Conservation (phyloP, 2,113 vertebrate species). For the Aythya baeri region DNA sequence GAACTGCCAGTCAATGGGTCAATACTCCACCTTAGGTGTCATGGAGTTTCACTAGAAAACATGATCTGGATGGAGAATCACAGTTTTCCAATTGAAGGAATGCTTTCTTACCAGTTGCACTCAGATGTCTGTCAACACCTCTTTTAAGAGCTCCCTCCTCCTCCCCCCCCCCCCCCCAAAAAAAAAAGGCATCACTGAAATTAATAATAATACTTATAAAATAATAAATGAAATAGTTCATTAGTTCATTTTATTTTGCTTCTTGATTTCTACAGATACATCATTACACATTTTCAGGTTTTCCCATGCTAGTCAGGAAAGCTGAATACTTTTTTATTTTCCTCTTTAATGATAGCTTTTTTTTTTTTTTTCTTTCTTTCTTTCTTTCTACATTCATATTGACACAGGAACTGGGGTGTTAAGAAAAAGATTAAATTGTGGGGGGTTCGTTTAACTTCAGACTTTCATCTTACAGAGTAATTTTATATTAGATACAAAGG, state of each 20-base stretch:
- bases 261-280: not conserved
- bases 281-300: fast-evolving
- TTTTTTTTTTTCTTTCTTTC: not conserved
- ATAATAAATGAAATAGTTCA: not conserved
- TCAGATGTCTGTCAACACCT: not conserved
- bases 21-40: not conserved
- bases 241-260: not conserved
- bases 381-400: not conserved
- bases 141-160: not conserved
- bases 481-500: not conserved
- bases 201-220: not conserved
- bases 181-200: not conserved
- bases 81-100: not conserved
- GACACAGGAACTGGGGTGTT: not conserved
- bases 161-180: no score
- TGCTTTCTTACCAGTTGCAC: not conserved
- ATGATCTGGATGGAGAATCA: not conserved
- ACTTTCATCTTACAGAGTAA: not conserved
- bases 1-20: not conserved
- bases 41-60: not conserved
- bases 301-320: not conserved
- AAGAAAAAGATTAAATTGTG: not conserved
- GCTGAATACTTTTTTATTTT: not conserved
- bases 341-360: not conserved
- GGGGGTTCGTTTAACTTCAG: not conserved